Conservation (phyloP, 1,140 invertebrate species). For the Atopsyche davidsoni region DNA sequence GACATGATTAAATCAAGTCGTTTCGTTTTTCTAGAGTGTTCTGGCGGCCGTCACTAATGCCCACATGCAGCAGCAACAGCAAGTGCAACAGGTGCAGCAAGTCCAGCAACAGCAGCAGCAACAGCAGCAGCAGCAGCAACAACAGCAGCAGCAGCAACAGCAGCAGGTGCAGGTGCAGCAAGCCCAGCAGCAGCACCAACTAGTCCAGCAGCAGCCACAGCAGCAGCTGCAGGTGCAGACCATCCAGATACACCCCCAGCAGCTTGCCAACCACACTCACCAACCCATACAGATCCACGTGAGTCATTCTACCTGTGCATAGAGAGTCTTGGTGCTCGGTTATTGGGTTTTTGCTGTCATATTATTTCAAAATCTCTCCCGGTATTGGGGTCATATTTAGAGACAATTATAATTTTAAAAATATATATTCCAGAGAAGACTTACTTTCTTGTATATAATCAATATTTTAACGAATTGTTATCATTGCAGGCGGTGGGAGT, state of each 20-base stretch:
- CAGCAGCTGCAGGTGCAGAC: slow-evolving; percentile 46
- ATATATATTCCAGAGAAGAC: no score
- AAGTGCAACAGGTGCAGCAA: slow-evolving; percentile 32
- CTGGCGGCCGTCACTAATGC: slow-evolving; percentile 14
- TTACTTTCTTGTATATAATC: no score
- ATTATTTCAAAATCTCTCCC: no score
- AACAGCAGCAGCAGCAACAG: slow-evolving; percentile 24
- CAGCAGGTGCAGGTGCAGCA: slow-evolving; percentile 30
- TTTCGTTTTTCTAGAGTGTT: slow-evolving; percentile 1
- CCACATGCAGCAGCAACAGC: slow-evolving; percentile 31
- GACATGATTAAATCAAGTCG: background rate
- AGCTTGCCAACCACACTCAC: slow-evolving; percentile 23
- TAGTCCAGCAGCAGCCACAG: slow-evolving; percentile 38
- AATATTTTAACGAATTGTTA: background rate
- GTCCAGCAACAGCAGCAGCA: slow-evolving; percentile 35
- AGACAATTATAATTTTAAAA: no score
- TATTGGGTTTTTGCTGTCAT: no score
- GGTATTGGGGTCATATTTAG: no score
- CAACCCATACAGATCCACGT: slow-evolving; percentile 48
- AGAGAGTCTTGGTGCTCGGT: no score
- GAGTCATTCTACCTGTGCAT: no score
- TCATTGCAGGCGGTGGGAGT: slow-evolving; percentile 41
- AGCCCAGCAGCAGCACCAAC: slow-evolving; percentile 33
- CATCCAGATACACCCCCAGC: slow-evolving; percentile 45
- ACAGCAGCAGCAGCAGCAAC: slow-evolving; percentile 32